Conservation (phyloP, 2,888 invertebrate species). For the Geotrupes spiniger region DNA sequence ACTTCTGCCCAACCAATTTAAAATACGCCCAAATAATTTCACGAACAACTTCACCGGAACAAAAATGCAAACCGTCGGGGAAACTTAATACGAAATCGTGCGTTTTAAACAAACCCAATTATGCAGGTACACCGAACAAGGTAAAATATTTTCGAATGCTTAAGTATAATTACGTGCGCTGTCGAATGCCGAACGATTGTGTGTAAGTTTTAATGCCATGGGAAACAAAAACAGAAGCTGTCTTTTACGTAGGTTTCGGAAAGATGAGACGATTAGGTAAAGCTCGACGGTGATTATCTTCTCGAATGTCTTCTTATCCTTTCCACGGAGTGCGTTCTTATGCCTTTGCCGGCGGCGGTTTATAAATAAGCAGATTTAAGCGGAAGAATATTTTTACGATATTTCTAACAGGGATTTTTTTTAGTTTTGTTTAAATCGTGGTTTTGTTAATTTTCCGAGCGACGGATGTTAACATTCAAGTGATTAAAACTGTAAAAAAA, state of each 20-base stretch:
- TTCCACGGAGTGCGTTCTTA: conserved; percentile 19
- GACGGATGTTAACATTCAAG: too few relatives aligned
- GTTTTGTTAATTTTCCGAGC: too few relatives aligned
- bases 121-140: neutral
- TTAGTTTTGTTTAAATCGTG: too few relatives aligned
- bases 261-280: conserved; percentile 31
- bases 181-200: conserved; percentile 14
- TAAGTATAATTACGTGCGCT: conserved; percentile 14
- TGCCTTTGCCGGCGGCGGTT: conserved; percentile 22
- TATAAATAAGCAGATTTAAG: conserved; percentile 23
- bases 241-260: conserved; percentile 29
- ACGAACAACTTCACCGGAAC: conserved; percentile 7
- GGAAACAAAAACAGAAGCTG: conserved; percentile 23
- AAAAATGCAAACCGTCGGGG: too few relatives aligned
- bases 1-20: too few relatives aligned
- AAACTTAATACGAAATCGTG: too few relatives aligned
- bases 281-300: conserved; percentile 33
- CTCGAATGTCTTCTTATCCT: conserved; percentile 36
- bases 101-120: too few relatives aligned
- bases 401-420: too few relatives aligned
- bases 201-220: conserved; percentile 17
- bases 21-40: conserved; percentile 3
- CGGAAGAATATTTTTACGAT: too few relatives aligned
- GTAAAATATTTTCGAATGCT: too few relatives aligned
- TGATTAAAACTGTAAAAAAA: too few relatives aligned